Evolutionary conservation across 2,888 invertebrate genomes (phyloP).

Genomic region (Uropetala carovei): DNA sequence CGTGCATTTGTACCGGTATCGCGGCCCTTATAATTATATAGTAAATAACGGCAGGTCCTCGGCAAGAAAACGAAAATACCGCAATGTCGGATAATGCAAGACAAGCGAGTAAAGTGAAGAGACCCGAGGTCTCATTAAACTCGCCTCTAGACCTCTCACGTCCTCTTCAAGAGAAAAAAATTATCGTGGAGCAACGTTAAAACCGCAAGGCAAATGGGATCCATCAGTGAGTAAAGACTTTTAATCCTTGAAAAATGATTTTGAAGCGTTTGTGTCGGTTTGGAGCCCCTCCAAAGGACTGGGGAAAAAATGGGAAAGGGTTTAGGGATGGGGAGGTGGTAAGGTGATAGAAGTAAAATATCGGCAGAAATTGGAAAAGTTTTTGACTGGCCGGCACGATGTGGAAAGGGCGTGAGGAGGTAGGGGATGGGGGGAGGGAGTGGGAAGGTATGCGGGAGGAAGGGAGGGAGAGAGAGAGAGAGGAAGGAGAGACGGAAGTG

Average conservation of each 20-base stretch:
- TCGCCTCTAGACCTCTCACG: not conserved
- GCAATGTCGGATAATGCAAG: rapidly evolving
- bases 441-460: no score
- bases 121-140: not conserved
- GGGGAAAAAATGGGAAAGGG: not conserved
- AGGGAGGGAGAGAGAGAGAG: no score
- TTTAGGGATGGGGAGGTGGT: not conserved
- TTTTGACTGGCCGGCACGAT: not conserved
- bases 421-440: not conserved
- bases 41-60: no score
- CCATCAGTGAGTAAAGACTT: no score
- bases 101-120: not conserved
- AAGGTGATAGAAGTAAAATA: conserved; percentile 21
- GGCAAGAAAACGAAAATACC: no score
- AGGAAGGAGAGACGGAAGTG: not conserved
- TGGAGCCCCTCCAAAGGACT: not conserved
- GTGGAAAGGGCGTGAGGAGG: not conserved
- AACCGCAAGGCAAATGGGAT: not conserved
- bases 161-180: not conserved
- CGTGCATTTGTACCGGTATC: not conserved
- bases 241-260: not conserved
- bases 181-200: not conserved
- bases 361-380: conserved; percentile 52
- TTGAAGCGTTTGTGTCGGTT: not conserved
- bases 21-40: no score